phyloP scores from a whole-genome alignment of 2,888 invertebrate species.

The Hybos culiciformis region DNA sequence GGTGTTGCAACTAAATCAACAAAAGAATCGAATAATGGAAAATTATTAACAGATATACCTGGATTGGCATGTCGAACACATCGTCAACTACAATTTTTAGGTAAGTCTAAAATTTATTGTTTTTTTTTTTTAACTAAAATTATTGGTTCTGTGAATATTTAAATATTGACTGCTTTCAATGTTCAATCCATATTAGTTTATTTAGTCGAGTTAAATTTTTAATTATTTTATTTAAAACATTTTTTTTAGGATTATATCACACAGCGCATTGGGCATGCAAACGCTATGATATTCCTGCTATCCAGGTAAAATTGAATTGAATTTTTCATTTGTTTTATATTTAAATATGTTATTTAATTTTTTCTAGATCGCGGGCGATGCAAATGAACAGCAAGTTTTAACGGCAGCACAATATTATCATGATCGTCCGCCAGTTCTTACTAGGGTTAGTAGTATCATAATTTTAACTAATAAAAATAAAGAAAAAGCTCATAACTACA shows the following conservation, averaged over 20 bases:
- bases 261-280: conserved; percentile 82
- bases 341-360: conserved; percentile 8
- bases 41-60: conserved; percentile 55
- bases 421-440: conserved; percentile 69
- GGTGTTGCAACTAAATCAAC: conserved; percentile 49
- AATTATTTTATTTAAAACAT: too few species aligned
- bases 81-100: conserved; percentile 71
- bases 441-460: conserved; percentile 26
- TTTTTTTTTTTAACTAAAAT: too few species aligned
- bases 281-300: conserved; percentile 81
- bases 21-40: too few species aligned
- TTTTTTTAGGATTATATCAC: conserved; percentile 72
- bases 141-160: too few species aligned
- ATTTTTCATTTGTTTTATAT: not conserved
- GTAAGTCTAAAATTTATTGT: too few species aligned
- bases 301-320: conserved; percentile 44
- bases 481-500: not conserved
- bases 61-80: conserved; percentile 66
- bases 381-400: conserved; percentile 79
- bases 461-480: not conserved
- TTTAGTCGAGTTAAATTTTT: too few species aligned
- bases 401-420: conserved; percentile 72
- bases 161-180: too few species aligned
- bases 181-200: too few species aligned
- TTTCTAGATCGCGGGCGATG: conserved; percentile 75